Evolutionary conservation across 2,113 vertebrate species (phyloP), one percentile per base, ranked within the genome.

Genomic region (Pithys albifrons): DNA sequence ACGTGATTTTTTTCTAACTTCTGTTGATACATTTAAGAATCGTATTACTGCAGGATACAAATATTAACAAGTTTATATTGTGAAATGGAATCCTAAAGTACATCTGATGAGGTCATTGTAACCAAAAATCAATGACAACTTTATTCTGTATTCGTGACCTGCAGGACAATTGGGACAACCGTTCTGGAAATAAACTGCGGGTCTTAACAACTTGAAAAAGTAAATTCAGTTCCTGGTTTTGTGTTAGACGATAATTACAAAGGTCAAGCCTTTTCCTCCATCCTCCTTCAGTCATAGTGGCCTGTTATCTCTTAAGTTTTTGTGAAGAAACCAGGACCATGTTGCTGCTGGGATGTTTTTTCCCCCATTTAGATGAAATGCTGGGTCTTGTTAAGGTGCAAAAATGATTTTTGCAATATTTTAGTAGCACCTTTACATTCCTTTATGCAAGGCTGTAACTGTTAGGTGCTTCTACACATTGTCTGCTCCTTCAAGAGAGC

Each of bases 71-170:
- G 83, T 92, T 92, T 85, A 61, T 85, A 95, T 93, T 93, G 72
- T 95, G 92, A 95, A 93, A 95, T 70, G 18, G 64, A 84, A 92
- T 88, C 65, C 69, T 77, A 61, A 77, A 77, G 91, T 94, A 81
- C 64, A 92, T 61, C 65, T 45, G 65, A 86, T 93, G 95, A 95
- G 69, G 71, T 93, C 90, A 84, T 72, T 64, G 67, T 41, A 84
- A 81, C 25, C 88, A 45, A 83, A 93, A 93, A 91, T 95, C 79
- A 76, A 24, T 90, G 79, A 67, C 88, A 94, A 84, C 45, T 93
- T 90, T 48, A 48, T 95, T 88, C 65, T n/a, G 41, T 74, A 11
- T 86, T 92, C 67, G 75, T 12, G 25, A 93, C 75, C 76, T 94
- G 75, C 64, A 64, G 25, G 37, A 43, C 69, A 85, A 84, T 93